A percentile compares a stretch with the other conserved stretches of the same genome.
Evolutionary conservation across 2,888 invertebrate species (phyloP).

Genomic region (Drosophila nr. perissopoda): DNA sequence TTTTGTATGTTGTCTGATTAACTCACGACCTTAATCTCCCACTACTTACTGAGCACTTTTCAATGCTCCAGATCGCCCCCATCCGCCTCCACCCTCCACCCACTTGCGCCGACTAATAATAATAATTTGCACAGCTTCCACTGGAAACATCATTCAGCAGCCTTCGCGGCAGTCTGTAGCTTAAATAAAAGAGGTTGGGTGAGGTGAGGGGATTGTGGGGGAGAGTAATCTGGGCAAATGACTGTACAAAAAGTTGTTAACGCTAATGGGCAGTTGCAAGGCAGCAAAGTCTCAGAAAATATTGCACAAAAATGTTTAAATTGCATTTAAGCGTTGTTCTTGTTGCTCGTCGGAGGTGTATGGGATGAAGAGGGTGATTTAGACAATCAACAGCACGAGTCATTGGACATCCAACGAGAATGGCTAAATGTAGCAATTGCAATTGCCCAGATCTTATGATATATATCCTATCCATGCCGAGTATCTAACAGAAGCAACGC

Average conservation of each 20-base stretch:
- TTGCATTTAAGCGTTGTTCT: conserved; percentile 52
- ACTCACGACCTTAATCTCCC: conserved; percentile 21
- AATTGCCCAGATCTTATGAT: conserved; percentile 5
- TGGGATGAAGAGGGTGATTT: conserved; percentile 31
- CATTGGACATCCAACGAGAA: conserved; percentile 53
- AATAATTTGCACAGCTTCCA: conserved; percentile 38
- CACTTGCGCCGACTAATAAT: conserved; percentile 1
- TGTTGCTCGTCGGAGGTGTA: conserved; percentile 10
- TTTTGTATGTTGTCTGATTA: conserved; percentile 11
- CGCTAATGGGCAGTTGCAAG: conserved; percentile 62
- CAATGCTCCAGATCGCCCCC: conserved; percentile 12
- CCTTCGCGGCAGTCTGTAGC: neutral
- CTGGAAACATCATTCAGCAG: conserved; percentile 11
- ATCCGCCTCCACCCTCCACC: neutral
- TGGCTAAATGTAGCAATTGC: conserved; percentile 17
- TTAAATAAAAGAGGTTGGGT: neutral
- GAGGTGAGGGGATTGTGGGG: neutral
- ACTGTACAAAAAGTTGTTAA: conserved; percentile 66
- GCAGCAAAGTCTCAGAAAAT: conserved; percentile 60
- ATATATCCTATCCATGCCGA: neutral
- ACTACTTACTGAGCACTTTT: conserved; percentile 15
- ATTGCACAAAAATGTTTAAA: conserved; percentile 66
- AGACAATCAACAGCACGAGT: conserved; percentile 70
- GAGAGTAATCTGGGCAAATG: conserved; percentile 37
- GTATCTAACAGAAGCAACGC: conserved; percentile 45